These are phyloP conservation scores for Stenodera caucasica DNA, from an alignment of 2,888 invertebrate genomes.

Conservation along the genomic window DNA sequence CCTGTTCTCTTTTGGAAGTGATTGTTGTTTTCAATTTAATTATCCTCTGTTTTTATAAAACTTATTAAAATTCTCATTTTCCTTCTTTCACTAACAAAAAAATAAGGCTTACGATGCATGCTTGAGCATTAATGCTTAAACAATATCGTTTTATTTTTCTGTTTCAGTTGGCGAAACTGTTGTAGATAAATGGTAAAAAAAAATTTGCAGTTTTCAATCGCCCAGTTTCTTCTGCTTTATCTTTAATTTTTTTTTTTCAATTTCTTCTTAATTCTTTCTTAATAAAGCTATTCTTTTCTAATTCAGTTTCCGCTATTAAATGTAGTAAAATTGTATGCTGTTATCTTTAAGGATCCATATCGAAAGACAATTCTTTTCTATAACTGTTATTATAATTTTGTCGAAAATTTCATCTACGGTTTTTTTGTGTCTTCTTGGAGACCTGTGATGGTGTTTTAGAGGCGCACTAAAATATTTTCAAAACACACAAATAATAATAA, in stretches of 20 bases:
- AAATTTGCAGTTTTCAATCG: conserved; percentile 32
- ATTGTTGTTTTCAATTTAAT: no score
- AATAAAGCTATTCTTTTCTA: conserved; percentile 43
- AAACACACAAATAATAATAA: conserved; percentile 8
- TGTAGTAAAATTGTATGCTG: conserved; percentile 19
- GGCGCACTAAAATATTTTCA: conserved; percentile 30
- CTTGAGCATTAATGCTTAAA: conserved; percentile 9
- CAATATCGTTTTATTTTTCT: conserved; percentile 33
- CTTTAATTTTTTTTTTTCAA: not conserved
- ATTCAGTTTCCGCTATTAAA: conserved; percentile 5
- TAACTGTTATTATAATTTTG: conserved; percentile 11
- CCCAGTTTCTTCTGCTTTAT: conserved; percentile 37
- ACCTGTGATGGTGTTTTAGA: conserved; percentile 50
- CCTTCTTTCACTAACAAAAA: conserved; percentile 16
- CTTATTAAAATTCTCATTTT: conserved; percentile 12
- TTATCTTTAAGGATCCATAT: not conserved
- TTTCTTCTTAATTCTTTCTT: conserved; percentile 25
- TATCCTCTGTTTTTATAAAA: no score
- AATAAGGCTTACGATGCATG: no score
- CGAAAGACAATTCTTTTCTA: conserved; percentile 20
- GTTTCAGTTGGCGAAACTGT: conserved; percentile 73
- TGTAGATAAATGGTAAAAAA: conserved; percentile 68
- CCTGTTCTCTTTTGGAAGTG: conserved; percentile 21
- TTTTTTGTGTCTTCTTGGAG: conserved; percentile 42
- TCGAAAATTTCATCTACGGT: conserved; percentile 9